Evolutionary conservation across 2,113 vertebrate species (phyloP).

Genomic region (Lycocorax pyrrhopterus): DNA sequence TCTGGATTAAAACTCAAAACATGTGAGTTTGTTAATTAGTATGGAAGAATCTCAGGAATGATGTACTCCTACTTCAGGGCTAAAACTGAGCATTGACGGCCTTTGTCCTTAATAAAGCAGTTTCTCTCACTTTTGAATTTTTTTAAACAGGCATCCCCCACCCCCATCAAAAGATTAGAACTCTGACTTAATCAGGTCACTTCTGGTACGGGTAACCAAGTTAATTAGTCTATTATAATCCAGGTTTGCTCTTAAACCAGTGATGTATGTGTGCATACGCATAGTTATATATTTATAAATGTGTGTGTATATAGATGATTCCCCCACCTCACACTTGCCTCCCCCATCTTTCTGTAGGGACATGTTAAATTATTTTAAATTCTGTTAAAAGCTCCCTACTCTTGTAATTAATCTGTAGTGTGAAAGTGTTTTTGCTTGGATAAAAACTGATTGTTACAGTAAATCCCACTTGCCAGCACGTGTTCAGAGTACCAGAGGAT

Average conservation of each 20-base stretch:
- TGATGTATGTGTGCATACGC: neutral
- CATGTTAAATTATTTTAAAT: neutral
- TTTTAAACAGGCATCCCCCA: neutral
- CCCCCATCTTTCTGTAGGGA: neutral
- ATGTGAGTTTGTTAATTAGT: constrained; percentile 43
- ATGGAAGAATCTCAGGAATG: constrained; percentile 54
- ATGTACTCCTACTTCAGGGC: constrained; percentile 21
- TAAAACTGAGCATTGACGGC: neutral
- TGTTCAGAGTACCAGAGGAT: neutral
- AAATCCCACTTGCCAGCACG: neutral
- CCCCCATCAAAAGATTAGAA: neutral
- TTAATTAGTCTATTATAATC: neutral
- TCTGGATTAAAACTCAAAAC: constrained; percentile 37
- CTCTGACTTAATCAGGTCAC: neutral
- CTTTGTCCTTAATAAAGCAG: neutral
- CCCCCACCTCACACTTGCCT: neutral
- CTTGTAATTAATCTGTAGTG: neutral
- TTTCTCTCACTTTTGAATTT: neutral
- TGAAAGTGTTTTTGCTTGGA: neutral
- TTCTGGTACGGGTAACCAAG: neutral
- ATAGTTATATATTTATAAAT: neutral
- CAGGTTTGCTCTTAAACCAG: neutral
- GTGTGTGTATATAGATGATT: neutral
- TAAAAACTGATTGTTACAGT: neutral
- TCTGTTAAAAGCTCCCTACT: neutral